Percentiles rank a stretch among this genome's conserved stretches.
Conservation (phyloP, 2,888 invertebrate species). For the Notocelia uddmanniana region DNA sequence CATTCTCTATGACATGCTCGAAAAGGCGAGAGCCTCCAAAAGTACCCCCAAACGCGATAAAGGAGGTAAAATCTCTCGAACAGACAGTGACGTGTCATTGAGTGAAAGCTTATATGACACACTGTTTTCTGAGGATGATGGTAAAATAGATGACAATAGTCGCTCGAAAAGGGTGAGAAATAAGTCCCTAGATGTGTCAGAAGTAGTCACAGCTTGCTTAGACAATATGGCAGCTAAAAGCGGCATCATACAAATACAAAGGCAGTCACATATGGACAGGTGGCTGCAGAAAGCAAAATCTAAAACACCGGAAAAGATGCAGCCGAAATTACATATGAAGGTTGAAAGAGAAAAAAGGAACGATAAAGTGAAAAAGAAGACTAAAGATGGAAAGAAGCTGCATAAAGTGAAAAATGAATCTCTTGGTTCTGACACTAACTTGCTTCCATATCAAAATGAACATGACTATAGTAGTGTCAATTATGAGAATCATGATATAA, state of each 20-base stretch:
- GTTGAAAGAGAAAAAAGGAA: conserved; percentile 47
- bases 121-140: conserved; percentile 76
- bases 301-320: conserved; percentile 78
- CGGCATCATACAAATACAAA: conserved; percentile 79
- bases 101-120: conserved; percentile 81
- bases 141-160: conserved; percentile 65
- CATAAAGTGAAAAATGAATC: conserved; percentile 57
- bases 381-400: conserved; percentile 31
- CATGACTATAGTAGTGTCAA: conserved; percentile 61
- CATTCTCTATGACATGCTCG: conserved; percentile 75
- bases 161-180: conserved; percentile 65
- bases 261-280: conserved; percentile 82
- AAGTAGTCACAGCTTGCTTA: conserved; percentile 80
- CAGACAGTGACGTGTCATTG: conserved; percentile 77
- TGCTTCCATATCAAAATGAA: conserved; percentile 59
- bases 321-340: conserved; percentile 55
- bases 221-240: conserved; percentile 83
- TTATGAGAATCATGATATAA: conserved; percentile 43
- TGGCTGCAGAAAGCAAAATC: conserved; percentile 84
- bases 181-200: conserved; percentile 76
- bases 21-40: conserved; percentile 61
- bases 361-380: conserved; percentile 43
- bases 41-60: conserved; percentile 60
- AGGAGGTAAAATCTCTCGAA: conserved; percentile 70
- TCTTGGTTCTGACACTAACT: conserved; percentile 53